A percentile compares a stretch with the other conserved stretches of the same genome.
These are phyloP conservation scores for Branchellion lobata DNA, from an alignment of 2,888 invertebrate species.

Conservation along the genomic window DNA sequence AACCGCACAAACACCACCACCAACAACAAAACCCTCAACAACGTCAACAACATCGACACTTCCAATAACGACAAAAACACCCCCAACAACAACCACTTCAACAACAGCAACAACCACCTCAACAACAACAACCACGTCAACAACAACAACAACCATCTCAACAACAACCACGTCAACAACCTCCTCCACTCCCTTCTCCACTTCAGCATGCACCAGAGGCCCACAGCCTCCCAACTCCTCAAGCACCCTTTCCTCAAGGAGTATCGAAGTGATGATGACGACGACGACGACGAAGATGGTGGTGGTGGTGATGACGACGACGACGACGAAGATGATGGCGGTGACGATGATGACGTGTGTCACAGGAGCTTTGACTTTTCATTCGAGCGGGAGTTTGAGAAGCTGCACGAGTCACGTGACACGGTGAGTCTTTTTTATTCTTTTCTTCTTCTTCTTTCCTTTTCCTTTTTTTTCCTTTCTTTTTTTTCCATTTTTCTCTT, in stretches of 20 bases:
- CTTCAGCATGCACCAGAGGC: neutral
- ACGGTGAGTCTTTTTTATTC: no score
- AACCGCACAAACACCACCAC: neutral
- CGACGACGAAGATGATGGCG: neutral
- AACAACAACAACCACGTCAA: neutral
- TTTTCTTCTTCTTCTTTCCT: no score
- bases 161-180: neutral
- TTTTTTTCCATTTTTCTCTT: neutral
- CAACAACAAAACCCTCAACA: neutral
- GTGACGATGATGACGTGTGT: neutral
- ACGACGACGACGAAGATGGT: neutral
- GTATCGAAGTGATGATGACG: neutral
- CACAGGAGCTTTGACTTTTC: slow-evolving; percentile 59
- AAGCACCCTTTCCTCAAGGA: neutral
- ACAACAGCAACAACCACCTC: neutral
- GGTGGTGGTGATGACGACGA: neutral
- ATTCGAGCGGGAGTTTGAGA: slow-evolving; percentile 59
- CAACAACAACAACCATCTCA: neutral
- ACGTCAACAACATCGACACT: neutral
- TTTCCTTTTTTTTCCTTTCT: no score
- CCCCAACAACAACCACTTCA: neutral
- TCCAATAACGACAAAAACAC: neutral
- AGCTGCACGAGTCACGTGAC: slow-evolving; percentile 2
- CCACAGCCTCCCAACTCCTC: neutral
- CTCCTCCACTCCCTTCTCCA: neutral